These are phyloP conservation scores for Dysmachus trigonus DNA, from an alignment of 2,888 invertebrate species.

Conservation along the genomic window DNA sequence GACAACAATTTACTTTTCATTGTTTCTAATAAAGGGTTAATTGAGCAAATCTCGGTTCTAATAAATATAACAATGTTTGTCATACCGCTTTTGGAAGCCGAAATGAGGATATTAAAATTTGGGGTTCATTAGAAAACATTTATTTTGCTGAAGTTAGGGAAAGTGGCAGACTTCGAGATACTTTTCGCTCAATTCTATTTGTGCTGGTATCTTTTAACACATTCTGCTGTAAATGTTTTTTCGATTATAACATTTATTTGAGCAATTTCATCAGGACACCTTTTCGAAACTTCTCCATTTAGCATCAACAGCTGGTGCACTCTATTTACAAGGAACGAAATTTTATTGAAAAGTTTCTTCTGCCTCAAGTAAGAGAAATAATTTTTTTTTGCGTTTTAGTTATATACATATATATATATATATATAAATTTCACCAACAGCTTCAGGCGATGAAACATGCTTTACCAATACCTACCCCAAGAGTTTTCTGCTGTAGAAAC, in stretches of 20 bases:
- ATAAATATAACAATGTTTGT: background rate
- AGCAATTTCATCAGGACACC: background rate
- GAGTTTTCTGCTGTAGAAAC: background rate
- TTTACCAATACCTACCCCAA: background rate
- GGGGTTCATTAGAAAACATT: background rate
- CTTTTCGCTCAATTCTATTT: background rate
- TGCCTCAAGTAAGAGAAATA: background rate
- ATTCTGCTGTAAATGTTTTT: background rate
- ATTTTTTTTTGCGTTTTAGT: background rate
- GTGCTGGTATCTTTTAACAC: background rate
- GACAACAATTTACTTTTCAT: background rate
- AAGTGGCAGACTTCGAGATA: background rate
- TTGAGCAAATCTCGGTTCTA: background rate
- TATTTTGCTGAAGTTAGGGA: background rate
- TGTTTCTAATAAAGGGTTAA: background rate
- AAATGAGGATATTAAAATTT: background rate
- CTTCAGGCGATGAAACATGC: background rate
- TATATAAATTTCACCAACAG: background rate
- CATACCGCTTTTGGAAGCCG: background rate
- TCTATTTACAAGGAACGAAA: background rate
- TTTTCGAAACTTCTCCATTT: background rate
- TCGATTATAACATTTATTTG: background rate
- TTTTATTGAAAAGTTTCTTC: background rate
- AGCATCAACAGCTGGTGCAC: background rate
- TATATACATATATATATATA: too few species aligned